Base-by-base conservation (phyloP, 2,797 vertebrate genomes). In the Enteromius treurensis region DNA sequence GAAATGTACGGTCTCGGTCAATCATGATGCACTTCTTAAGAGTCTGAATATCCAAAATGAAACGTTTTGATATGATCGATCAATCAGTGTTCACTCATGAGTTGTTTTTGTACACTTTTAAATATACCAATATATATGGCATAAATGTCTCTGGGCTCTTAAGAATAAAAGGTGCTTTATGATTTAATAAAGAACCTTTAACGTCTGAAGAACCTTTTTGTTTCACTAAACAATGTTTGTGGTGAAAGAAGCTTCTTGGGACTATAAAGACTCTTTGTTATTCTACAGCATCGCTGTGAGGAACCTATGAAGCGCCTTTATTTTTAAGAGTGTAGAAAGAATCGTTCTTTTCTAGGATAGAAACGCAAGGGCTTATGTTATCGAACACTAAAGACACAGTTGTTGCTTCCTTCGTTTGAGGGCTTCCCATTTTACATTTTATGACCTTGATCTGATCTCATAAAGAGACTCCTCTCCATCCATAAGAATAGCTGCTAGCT, bases 281-380 rank as follows among this genome's bases (percentile, higher is more conserved):
- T 55, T 55, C 51, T 55, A 9, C 21, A 21, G 19, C 21, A 26
- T 26, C n/a, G 10, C 55, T 60, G n/a, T 23, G n/a, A 23, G n/a
- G n/a, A 60, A 26, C n/a, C 10, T 23, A 23, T 23, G 11, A 60
- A 60, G 55, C 55, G 2, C 55, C n/a, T 26, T 13, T 60, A 60
- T 60, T 60, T 26, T 23, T 23, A 5, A 26, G 11, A 60, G 55
- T 13, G 55, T 60, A 26, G 40, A 15, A 23, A 15, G 13, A 8
- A 6, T 45, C 5, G 1, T 17, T 68, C 26, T 40, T 80, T 4
- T 53, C 17, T 51, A 47, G 51, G 6, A 34, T 74, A 80, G 55
- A 70, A 77, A 73, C 4, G 70, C 10, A 78, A 86, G 81, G 85
- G 79, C 82, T 83, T 34, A 17, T n/a, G 14, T 47, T 58, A 21